Conservation (phyloP, 2,888 invertebrate species). For the Dilophus febrilis region DNA sequence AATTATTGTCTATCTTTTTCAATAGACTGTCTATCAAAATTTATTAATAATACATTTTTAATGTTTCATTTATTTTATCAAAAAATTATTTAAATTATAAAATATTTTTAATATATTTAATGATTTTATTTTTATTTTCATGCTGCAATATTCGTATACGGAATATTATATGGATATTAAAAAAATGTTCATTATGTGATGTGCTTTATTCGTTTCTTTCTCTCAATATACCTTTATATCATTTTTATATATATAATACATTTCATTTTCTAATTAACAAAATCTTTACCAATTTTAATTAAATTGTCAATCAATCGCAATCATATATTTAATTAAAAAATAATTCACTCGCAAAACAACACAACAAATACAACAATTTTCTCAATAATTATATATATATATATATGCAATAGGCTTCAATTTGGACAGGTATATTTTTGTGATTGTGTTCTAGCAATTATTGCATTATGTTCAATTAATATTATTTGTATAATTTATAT, state of each 20-base stretch:
- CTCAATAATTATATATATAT: not conserved
- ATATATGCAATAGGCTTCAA: conserved; percentile 19
- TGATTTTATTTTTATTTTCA: not conserved
- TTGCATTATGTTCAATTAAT: conserved; percentile 30
- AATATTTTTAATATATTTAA: not conserved
- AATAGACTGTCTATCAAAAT: too few species aligned
- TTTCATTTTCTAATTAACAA: too few species aligned
- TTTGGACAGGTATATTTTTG: conserved; percentile 32
- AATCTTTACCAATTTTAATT: too few species aligned
- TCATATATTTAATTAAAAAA: too few species aligned
- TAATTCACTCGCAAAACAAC: too few species aligned
- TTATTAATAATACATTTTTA: conserved; percentile 1
- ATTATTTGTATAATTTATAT: conserved; percentile 28
- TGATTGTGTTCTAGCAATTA: conserved; percentile 29
- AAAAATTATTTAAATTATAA: not conserved
- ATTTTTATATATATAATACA: conserved; percentile 1
- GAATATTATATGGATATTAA: not conserved
- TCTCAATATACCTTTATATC: not conserved
- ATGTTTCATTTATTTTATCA: conserved; percentile 2
- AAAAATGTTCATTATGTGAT: not conserved
- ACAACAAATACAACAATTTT: too few species aligned
- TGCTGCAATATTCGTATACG: not conserved
- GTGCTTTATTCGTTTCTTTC: not conserved
- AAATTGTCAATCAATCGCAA: too few species aligned
- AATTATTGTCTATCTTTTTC: too few species aligned